Percentiles rank a stretch among this genome's conserved stretches.
Conservation (phyloP, 2,113 vertebrate species). For the Anser cygnoides region DNA sequence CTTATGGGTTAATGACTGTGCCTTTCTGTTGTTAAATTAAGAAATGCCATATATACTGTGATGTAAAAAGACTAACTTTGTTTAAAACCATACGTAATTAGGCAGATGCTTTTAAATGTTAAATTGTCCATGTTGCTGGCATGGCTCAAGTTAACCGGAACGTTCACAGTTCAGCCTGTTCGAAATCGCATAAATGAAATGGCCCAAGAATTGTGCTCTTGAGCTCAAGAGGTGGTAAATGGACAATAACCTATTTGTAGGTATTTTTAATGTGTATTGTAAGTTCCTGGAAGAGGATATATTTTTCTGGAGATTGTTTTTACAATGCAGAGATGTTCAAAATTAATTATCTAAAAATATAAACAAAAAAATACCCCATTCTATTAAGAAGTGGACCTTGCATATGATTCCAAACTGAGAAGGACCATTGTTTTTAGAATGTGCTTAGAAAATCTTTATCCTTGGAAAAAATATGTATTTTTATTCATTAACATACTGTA, state of each 20-base stretch:
- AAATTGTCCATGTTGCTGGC: constrained; percentile 11
- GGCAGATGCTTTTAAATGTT: constrained; percentile 63
- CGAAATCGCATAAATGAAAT: constrained; percentile 41
- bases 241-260: constrained; percentile 70
- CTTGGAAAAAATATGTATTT: neutral
- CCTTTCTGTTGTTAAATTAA: constrained; percentile 82
- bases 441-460: constrained; percentile 15
- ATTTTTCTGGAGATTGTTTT: constrained; percentile 77
- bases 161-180: constrained; percentile 38
- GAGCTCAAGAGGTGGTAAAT: constrained; percentile 54
- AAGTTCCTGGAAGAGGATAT: constrained; percentile 72
- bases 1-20: constrained; percentile 80
- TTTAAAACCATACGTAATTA: constrained; percentile 57
- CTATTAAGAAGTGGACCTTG: constrained; percentile 31
- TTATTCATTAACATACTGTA: constrained; percentile 16
- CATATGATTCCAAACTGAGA: constrained; percentile 57
- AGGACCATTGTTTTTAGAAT: constrained; percentile 9
- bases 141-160: constrained; percentile 28
- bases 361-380: constrained; percentile 44
- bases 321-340: constrained; percentile 57
- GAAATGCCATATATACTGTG: constrained; percentile 81
- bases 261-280: constrained; percentile 73
- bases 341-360: constrained; percentile 49
- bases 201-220: constrained; percentile 52
- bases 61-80: constrained; percentile 68